Percentiles rank a stretch among this genome's conserved stretches.
Conservation (phyloP, 2,113 vertebrate species). For the Triplophysa rosa region DNA sequence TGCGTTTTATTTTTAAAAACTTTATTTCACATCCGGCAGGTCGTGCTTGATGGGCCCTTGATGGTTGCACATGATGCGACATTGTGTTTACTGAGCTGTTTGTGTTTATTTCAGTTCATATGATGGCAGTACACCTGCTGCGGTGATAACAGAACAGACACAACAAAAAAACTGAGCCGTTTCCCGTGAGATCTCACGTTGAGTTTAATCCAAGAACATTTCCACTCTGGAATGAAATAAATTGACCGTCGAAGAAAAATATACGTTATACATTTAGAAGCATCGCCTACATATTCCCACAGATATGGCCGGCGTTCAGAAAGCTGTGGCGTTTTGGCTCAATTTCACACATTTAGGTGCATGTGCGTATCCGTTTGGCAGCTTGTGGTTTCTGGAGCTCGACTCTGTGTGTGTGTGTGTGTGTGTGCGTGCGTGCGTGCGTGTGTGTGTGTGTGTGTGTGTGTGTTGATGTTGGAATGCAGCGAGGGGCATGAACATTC, state of each 20-base stretch:
- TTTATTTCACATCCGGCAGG: neutral
- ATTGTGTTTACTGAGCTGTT: constrained; percentile 14
- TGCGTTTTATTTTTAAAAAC: neutral
- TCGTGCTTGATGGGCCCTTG: neutral
- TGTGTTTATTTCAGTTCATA: constrained; percentile 33
- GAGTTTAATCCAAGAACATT: neutral
- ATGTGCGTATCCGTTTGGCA: constrained; percentile 55
- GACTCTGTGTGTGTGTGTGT: no score
- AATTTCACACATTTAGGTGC: constrained; percentile 18
- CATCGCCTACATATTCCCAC: constrained; percentile 15
- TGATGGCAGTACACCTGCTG: neutral
- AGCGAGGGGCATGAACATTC: constrained; percentile 66
- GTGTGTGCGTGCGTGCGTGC: no score
- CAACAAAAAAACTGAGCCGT: neutral
- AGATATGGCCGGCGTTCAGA: constrained; percentile 13
- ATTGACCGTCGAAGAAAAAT: constrained; percentile 13
- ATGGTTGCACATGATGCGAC: constrained; percentile 7
- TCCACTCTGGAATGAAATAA: neutral
- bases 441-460: constrained; percentile 38
- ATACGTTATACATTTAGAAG: constrained; percentile 33
- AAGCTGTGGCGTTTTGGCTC: constrained; percentile 1
- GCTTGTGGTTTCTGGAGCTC: constrained; percentile 41
- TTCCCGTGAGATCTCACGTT: constrained; percentile 1
- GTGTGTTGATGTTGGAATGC: constrained; percentile 52
- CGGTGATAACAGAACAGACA: neutral